Percentiles rank a stretch among this genome's conserved stretches.
These are phyloP conservation scores for Pterophyllum scalare DNA, from an alignment of 2,113 vertebrate species.

Conservation along the genomic window DNA sequence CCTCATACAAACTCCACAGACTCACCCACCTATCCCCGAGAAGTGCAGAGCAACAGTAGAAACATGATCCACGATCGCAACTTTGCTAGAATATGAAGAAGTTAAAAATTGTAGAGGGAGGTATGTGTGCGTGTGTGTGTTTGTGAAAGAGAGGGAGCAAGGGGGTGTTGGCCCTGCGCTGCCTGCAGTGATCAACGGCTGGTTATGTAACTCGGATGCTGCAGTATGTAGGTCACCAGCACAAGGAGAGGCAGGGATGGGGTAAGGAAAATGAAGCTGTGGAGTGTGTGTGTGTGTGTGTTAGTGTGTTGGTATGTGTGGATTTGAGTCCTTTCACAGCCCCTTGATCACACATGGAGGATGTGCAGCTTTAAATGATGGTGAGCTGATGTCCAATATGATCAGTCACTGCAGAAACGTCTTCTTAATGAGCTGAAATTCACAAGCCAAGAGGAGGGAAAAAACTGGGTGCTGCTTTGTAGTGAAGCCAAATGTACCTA, in stretches of 20 bases:
- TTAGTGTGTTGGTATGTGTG: constrained; percentile 8
- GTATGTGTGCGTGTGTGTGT: background rate
- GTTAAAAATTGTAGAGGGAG: background rate
- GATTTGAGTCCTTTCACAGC: constrained; percentile 17
- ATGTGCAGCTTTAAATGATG: background rate
- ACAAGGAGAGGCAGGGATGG: constrained; percentile 65
- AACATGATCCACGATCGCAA: background rate
- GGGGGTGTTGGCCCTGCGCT: constrained; percentile 41
- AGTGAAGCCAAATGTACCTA: background rate
- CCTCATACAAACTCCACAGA: background rate
- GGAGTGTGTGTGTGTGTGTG: constrained; percentile 23
- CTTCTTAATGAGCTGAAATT: constrained; percentile 7
- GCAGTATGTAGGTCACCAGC: constrained; percentile 81
- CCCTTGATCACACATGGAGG: background rate
- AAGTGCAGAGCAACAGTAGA: background rate
- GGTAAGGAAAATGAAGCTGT: constrained; percentile 37
- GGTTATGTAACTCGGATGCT: constrained; percentile 79
- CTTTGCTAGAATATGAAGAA: background rate
- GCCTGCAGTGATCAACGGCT: constrained; percentile 71
- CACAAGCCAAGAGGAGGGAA: background rate
- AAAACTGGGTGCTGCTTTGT: background rate
- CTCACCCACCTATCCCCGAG: background rate
- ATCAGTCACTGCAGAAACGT: constrained; percentile 6
- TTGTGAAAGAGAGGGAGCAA: background rate
- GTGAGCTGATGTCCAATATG: constrained; percentile 3